Evolutionary conservation across 2,888 invertebrate species (phyloP).

Genomic region (Parochlus steinenii): DNA sequence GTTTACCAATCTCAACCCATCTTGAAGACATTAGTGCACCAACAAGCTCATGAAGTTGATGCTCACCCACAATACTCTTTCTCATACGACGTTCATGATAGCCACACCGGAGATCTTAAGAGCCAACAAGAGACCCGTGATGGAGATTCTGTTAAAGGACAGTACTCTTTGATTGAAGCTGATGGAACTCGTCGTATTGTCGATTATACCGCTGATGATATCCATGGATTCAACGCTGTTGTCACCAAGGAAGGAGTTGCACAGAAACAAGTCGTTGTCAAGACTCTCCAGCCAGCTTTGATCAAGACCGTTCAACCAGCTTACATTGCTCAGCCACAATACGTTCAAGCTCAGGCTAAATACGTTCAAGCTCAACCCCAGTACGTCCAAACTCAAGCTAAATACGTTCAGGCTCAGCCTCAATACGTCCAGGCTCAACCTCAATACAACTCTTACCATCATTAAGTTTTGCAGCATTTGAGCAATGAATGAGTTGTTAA

Average conservation of each 20-base stretch:
- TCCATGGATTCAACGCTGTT: slow-evolving; percentile 40
- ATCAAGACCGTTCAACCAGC: too few species aligned
- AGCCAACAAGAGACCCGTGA: slow-evolving; percentile 36
- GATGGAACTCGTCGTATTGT: slow-evolving; percentile 38
- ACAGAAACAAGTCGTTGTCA: too few species aligned
- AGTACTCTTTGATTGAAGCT: slow-evolving; percentile 36
- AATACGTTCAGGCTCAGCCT: not conserved
- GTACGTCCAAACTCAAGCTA: too few species aligned
- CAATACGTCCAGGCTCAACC: not conserved
- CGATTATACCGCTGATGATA: slow-evolving; percentile 39
- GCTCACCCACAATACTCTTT: slow-evolving; percentile 38
- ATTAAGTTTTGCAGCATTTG: too few species aligned
- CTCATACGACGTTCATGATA: slow-evolving; percentile 37
- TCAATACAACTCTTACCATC: too few species aligned
- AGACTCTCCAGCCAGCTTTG: too few species aligned
- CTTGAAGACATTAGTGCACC: slow-evolving; percentile 1
- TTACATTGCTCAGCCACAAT: too few species aligned
- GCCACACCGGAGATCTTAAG: slow-evolving; percentile 37
- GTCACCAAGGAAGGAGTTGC: slow-evolving; percentile 34
- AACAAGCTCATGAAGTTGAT: slow-evolving; percentile 26
- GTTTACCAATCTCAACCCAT: too few species aligned
- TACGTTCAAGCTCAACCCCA: too few species aligned
- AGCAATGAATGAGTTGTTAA: too few species aligned
- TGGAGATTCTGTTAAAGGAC: slow-evolving; percentile 38
- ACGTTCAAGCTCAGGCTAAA: too few species aligned